phyloP scores from a whole-genome alignment of 2,888 invertebrate genomes.

The Lamellibrachia columna region DNA sequence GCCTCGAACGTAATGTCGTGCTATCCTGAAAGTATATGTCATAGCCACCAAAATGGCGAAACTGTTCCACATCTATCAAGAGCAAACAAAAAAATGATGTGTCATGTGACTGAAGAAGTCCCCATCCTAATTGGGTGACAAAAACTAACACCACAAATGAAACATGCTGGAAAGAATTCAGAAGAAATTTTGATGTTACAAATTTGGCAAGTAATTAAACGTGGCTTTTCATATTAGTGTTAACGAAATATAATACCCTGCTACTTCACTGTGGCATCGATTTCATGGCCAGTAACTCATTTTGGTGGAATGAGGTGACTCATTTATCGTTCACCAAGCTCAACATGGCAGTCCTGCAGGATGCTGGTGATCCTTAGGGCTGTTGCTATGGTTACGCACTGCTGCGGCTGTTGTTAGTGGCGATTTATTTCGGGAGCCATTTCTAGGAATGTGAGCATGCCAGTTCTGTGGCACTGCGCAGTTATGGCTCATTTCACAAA shows the following conservation, averaged over 20 bases:
- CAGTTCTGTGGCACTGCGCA: not conserved
- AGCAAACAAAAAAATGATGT: too few relatives aligned
- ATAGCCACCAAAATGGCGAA: not conserved
- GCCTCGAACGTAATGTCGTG: not conserved
- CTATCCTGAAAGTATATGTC: not conserved
- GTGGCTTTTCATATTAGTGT: not conserved
- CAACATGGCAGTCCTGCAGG: not conserved
- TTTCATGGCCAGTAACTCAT: not conserved
- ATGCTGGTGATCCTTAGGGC: not conserved
- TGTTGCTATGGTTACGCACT: not conserved
- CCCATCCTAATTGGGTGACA: too few relatives aligned
- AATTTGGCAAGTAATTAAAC: not conserved
- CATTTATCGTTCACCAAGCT: not conserved
- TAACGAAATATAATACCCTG: not conserved
- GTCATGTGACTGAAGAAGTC: too few relatives aligned
- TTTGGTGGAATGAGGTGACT: not conserved
- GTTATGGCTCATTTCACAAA: not conserved
- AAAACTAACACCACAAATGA: not conserved
- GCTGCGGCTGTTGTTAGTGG: conserved; percentile 1
- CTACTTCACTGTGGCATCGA: not conserved
- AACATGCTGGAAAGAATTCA: not conserved
- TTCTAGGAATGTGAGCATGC: not conserved
- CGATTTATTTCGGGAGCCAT: not conserved
- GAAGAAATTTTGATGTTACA: not conserved
- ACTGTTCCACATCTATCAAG: not conserved